Evolutionary conservation across 2,113 vertebrate species (phyloP).

Genomic region (Microtus oregoni): DNA sequence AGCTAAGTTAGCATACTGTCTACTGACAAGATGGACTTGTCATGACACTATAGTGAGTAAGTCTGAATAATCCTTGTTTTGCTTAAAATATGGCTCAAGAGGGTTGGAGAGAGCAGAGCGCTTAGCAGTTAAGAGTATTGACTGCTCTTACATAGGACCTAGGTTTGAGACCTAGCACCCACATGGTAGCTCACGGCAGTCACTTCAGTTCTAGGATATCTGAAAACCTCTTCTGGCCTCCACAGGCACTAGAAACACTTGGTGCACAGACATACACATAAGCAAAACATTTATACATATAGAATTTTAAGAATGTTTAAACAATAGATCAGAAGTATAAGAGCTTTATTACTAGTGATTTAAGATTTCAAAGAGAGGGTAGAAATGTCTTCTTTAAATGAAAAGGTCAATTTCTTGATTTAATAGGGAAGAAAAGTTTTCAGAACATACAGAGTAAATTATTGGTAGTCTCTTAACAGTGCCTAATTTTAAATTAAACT

Average conservation of each 20-base stretch:
- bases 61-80: not conserved
- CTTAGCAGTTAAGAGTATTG: not conserved
- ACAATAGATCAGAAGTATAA: not conserved
- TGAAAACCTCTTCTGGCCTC: not conserved
- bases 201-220: not conserved
- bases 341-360: not conserved
- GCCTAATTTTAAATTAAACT: slow-evolving; percentile 1
- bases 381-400: not conserved
- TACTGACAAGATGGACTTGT: not conserved
- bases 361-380: not conserved
- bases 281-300: not conserved
- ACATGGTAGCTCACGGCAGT: not conserved
- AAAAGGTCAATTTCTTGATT: not conserved
- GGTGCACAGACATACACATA: not conserved
- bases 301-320: not conserved
- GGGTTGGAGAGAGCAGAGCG: not conserved
- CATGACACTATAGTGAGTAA: not conserved
- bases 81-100: not conserved
- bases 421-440: not conserved
- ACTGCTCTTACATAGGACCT: not conserved
- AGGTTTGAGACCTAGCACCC: not conserved
- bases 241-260: not conserved
- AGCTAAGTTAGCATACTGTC: not conserved
- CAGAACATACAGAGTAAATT: not conserved
- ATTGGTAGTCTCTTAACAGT: not conserved